Base-by-base conservation (phyloP, 2,797 vertebrate genomes). In the Gambusia yucatana region DNA sequence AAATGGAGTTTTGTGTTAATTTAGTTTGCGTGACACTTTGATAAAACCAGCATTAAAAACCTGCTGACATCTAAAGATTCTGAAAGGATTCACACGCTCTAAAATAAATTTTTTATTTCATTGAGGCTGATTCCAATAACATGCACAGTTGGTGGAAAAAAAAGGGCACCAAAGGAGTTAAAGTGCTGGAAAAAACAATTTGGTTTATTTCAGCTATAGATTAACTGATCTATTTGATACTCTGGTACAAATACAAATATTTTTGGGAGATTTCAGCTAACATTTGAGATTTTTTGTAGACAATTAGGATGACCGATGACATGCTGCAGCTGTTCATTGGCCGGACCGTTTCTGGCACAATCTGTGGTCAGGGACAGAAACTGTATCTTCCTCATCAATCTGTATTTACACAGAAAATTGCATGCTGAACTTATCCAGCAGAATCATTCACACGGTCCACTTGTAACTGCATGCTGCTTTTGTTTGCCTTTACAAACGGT, bases 331-430 rank as follows among this genome's bases (percentile, higher is more conserved):
- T 46, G 59, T 59, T 50, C 13, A 79, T 87, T 83, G 80, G 85
- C 67, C 61, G 59, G 41, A 46, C 28, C 0, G 28, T 39, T 57
- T 65, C 30, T 63, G 80, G 69, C 3, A 76, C 61, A 14, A 47
- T 80, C 77, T 85, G 87, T 80, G 82, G 75, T 82, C 70, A 75
- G 78, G 87, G 83, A 72, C 82, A 89, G 71, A 13, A 82, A 70
- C 63, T 33, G 3, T 14, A 71, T 39, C 73, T 55, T 55, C 25
- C 10, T 78, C 83, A 22, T 52, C 83, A 84, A 74, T 76, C 74
- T 57, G 69, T 71, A 47, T 73, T 69, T 74, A 61, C 70, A 77
- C 59, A 80, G 61, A 47, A 75, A 20, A 20, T 36, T 50, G 43
- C 59, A 30, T 22, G 63, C 52, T 50, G n/a, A 72, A 83, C 76